Percentiles rank a stretch among this genome's conserved stretches.
Evolutionary conservation across 2,113 vertebrate genomes (phyloP).

Genomic region (Actinemys pallida): DNA sequence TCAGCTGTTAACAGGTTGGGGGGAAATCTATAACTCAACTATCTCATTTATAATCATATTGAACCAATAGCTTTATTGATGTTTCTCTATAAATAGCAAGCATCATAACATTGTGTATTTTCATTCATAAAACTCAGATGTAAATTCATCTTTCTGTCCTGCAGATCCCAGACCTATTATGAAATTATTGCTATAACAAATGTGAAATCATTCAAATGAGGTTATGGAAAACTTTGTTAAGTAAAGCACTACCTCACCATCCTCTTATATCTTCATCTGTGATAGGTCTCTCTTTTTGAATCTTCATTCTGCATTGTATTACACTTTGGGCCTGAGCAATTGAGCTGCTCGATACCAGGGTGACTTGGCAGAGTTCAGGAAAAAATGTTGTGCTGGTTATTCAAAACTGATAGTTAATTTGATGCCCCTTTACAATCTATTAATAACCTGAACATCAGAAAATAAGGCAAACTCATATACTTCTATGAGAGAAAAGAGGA

Average conservation of each 20-base stretch:
- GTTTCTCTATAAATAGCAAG: conserved; percentile 22
- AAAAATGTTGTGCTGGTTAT: not conserved
- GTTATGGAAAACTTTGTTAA: not conserved
- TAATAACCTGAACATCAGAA: conserved; percentile 3
- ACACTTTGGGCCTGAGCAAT: not conserved
- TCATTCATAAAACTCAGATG: conserved; percentile 6
- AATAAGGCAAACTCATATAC: conserved; percentile 34
- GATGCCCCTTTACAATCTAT: not conserved
- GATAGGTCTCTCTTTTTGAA: not conserved
- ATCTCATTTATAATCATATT: not conserved
- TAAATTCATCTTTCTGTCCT: not conserved
- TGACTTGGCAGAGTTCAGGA: not conserved
- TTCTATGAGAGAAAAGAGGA: conserved; percentile 42
- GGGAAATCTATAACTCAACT: not conserved
- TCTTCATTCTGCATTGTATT: not conserved
- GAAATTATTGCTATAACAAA: conserved; percentile 3
- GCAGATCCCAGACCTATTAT: not conserved
- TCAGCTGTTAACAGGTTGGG: not conserved
- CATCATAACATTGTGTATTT: conserved; percentile 19
- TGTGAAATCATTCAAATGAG: not conserved
- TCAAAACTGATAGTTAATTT: not conserved
- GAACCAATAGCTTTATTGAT: conserved; percentile 31
- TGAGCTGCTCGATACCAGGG: not conserved
- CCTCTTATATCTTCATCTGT: not conserved
- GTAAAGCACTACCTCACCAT: not conserved